Percentiles rank a stretch among this genome's conserved stretches.
Conservation (phyloP, 2,888 invertebrate genomes). For the Watsonalla binaria region DNA sequence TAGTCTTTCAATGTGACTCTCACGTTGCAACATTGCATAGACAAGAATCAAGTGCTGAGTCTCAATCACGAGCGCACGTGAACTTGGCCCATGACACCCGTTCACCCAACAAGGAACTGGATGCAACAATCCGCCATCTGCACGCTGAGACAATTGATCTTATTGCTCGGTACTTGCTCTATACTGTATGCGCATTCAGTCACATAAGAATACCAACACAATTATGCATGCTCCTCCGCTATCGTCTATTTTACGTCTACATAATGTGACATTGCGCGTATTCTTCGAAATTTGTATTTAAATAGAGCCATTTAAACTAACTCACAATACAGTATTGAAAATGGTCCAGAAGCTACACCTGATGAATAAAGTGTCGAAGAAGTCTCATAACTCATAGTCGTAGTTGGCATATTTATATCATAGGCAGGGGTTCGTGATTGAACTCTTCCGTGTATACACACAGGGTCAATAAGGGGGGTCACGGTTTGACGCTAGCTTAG, state of each 20-base stretch:
- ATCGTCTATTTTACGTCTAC: constrained; percentile 17
- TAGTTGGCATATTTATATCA: constrained; percentile 29
- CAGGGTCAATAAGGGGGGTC: constrained; percentile 66
- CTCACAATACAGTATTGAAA: constrained; percentile 8
- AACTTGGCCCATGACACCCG: constrained; percentile 62
- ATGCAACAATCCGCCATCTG: constrained; percentile 16
- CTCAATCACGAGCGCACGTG: constrained; percentile 41
- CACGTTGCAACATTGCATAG: constrained; percentile 47
- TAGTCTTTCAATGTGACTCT: constrained; percentile 37
- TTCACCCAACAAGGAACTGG: constrained; percentile 43
- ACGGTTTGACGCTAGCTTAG: constrained; percentile 42
- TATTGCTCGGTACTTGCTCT: constrained; percentile 10
- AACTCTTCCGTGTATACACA: constrained; percentile 59
- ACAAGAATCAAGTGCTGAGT: constrained; percentile 29
- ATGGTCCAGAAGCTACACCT: neutral
- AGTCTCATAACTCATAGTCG: constrained; percentile 42
- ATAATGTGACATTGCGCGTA: constrained; percentile 22
- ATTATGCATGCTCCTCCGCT: constrained; percentile 15
- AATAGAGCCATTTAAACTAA: neutral
- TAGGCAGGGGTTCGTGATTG: constrained; percentile 53
- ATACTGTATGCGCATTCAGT: constrained; percentile 8
- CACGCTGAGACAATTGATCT: constrained; percentile 3
- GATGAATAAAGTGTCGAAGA: constrained; percentile 3
- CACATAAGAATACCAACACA: constrained; percentile 13
- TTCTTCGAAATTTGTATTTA: constrained; percentile 25